Evolutionary conservation across 2,113 vertebrate species (phyloP), one percentile per base, ranked within the genome.

Genomic region (Taurulus bubalis): DNA sequence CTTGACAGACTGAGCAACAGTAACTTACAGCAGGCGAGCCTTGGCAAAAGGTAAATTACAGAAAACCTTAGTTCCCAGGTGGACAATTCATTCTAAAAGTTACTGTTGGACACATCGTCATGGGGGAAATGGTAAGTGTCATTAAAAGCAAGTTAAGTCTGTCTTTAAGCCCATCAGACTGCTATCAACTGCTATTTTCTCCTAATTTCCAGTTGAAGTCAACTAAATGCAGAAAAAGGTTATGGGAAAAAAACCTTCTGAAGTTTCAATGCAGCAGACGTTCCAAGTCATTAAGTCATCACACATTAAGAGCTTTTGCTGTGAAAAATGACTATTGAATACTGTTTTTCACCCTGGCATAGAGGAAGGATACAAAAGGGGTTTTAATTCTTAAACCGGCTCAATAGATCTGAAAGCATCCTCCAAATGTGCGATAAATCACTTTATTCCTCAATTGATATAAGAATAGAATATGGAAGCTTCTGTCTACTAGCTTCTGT

Each of bases 231-330:
- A 36, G 70, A 66, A 83, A 56, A 26, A 24, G 11, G 20, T 53
- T 49, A 1, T 26, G 20, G 55, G 18, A 38, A 56, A 58, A 32
- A 8, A 26, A 14, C 47, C 45, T 34, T 22, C 69, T 63, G 55
- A 65, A 62, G 20, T 58, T 82, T 55, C 49, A 7, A 53, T 60
- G 60, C 36, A 56, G 67, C 45, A 67, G 63, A 76, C 12, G 0
- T 78, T 76, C 53, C n/a, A 62, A 81, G 40, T 77, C 73, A 80
- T 72, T 55, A 69, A 73, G 51, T 74, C 49, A 73, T 70, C 71
- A 38, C 42, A 59, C 26, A 75, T 51, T 40, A 75, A 76, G 38
- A 81, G 74, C 56, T 69, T 84, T 81, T 63, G 9, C 42, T 49
- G 26, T 72, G 47, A 76, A 77, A 83, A 83, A 64, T 55, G 8